Percentiles rank a stretch among this genome's conserved stretches.
These are phyloP conservation scores for Sturnira hondurensis DNA, from an alignment of 2,113 vertebrate species.

Conservation along the genomic window DNA sequence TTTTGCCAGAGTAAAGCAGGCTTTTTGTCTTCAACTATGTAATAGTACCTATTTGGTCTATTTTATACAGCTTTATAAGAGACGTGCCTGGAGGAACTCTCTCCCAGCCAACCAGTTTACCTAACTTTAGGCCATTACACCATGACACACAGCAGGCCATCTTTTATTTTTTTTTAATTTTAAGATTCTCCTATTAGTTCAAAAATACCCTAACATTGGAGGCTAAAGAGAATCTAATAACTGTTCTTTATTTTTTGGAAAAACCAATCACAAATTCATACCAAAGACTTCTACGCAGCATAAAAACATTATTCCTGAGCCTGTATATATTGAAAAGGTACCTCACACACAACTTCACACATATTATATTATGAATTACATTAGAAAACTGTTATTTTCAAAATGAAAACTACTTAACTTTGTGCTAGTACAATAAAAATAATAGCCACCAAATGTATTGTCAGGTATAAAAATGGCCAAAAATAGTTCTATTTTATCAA, in stretches of 20 bases:
- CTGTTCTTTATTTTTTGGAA: not conserved
- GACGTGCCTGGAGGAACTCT: not conserved
- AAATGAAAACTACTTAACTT: not conserved
- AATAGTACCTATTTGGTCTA: not conserved
- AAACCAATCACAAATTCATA: not conserved
- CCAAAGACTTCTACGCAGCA: not conserved
- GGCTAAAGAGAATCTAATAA: not conserved
- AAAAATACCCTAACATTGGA: not conserved
- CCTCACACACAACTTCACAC: not conserved
- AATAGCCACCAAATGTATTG: not conserved
- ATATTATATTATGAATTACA: not conserved
- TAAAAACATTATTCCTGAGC: not conserved
- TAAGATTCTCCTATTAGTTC: not conserved
- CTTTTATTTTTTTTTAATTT: not conserved
- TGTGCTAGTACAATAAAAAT: not conserved
- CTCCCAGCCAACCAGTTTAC: not conserved
- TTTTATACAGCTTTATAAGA: not conserved
- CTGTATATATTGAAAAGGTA: not conserved
- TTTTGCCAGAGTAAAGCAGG: not conserved
- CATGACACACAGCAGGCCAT: not conserved
- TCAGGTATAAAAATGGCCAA: not conserved
- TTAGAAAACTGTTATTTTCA: not conserved
- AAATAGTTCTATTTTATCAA: not conserved
- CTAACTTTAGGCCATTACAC: not conserved
- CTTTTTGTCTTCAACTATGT: not conserved